These are phyloP conservation scores for Rallus crepitans DNA, from an alignment of 2,797 vertebrate species.

Conservation along the genomic window DNA sequence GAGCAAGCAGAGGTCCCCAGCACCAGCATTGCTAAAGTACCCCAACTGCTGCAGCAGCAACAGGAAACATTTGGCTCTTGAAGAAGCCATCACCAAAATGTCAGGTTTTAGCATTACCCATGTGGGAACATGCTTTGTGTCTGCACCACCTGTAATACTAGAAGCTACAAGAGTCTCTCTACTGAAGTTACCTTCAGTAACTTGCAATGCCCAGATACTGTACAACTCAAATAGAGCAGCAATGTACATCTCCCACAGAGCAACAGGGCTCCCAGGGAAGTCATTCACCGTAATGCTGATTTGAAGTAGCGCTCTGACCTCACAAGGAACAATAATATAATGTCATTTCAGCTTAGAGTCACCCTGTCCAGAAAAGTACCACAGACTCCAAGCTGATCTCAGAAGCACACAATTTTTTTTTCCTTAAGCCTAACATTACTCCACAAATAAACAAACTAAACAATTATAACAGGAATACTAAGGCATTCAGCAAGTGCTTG, in stretches of 20 bases:
- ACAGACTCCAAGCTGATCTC: background rate
- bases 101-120: background rate
- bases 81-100: background rate
- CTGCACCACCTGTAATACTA: background rate
- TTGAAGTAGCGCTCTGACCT: background rate
- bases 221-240: background rate
- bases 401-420: background rate
- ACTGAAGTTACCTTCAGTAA: background rate
- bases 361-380: background rate
- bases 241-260: accelerated
- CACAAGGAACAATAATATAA: background rate
- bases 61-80: background rate
- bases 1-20: background rate
- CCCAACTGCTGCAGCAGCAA: background rate
- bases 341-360: background rate
- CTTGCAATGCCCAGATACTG: background rate
- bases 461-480: background rate
- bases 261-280: background rate
- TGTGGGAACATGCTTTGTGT: accelerated
- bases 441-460: background rate
- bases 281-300: background rate
- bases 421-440: background rate
- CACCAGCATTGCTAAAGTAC: background rate
- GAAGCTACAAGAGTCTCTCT: background rate
- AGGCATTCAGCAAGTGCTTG: conserved; percentile 10